Percentiles rank a stretch among this genome's conserved stretches.
Conservation (phyloP, 2,797 vertebrate species). For the Micrastur ruficollis region DNA sequence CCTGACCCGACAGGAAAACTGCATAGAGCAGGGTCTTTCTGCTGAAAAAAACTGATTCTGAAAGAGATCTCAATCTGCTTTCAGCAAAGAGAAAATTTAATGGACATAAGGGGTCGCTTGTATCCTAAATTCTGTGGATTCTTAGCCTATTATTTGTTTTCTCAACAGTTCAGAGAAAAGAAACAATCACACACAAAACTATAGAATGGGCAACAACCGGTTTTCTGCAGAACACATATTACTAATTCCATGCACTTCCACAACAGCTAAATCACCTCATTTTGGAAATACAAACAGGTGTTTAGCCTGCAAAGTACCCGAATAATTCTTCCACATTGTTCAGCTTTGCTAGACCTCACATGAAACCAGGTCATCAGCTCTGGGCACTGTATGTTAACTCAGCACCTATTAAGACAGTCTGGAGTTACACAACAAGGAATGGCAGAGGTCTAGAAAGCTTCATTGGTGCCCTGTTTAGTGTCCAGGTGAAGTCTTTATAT, state of each 20-base stretch:
- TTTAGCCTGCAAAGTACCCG: background rate
- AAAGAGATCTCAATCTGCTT: background rate
- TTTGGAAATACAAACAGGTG: background rate
- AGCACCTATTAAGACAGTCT: background rate
- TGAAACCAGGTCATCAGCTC: background rate
- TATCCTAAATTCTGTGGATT: background rate
- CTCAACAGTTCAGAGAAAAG: background rate
- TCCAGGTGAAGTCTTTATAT: background rate
- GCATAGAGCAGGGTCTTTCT: background rate
- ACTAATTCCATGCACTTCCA: background rate
- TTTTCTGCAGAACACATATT: background rate
- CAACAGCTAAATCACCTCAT: background rate
- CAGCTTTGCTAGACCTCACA: background rate
- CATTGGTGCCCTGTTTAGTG: background rate
- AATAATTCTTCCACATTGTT: background rate
- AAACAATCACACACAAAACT: background rate
- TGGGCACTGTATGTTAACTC: background rate
- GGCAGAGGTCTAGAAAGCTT: background rate
- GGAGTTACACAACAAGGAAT: background rate
- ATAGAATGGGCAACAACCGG: background rate
- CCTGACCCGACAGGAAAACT: background rate
- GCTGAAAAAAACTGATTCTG: background rate
- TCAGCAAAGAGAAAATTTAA: background rate
- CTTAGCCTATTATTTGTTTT: background rate
- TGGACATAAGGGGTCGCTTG: background rate